A percentile compares a stretch with the other conserved stretches of the same genome.
phyloP scores from a whole-genome alignment of 2,113 vertebrate species.

The Puntigrus tetrazona region DNA sequence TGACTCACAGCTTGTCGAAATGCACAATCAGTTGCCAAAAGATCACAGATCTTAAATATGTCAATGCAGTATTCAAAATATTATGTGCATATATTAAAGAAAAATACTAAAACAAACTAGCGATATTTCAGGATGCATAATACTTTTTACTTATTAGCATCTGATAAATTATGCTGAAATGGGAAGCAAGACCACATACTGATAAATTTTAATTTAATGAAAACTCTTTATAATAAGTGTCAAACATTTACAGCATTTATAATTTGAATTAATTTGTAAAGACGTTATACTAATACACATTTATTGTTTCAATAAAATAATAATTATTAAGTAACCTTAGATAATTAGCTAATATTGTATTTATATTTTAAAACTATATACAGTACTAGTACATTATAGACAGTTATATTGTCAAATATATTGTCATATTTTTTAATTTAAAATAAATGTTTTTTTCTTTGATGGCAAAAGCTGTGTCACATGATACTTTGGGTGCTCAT shows the following conservation, averaged over 20 bases:
- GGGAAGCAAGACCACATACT: neutral
- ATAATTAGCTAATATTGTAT: too few relatives aligned
- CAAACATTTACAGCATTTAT: neutral
- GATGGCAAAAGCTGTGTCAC: neutral
- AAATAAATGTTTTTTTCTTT: neutral
- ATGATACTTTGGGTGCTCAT: neutral
- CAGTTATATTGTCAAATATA: neutral
- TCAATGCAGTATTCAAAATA: neutral
- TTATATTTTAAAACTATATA: too few relatives aligned
- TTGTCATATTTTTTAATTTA: neutral
- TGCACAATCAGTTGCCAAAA: slow-evolving; percentile 32
- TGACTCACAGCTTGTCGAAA: slow-evolving; percentile 28
- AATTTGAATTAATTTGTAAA: neutral
- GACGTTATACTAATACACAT: neutral
- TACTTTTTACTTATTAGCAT: neutral
- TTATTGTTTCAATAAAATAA: neutral
- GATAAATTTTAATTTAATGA: neutral
- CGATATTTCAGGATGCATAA: neutral
- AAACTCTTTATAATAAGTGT: neutral
- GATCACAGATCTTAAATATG: slow-evolving; percentile 14
- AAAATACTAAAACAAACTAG: neutral
- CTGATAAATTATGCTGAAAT: neutral
- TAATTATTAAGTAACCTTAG: too few relatives aligned
- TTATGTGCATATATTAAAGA: neutral
- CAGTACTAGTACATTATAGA: neutral